These are phyloP conservation scores for Rattus norvegicus DNA, from an alignment of 2,113 vertebrate species.

Conservation along the genomic window DNA sequence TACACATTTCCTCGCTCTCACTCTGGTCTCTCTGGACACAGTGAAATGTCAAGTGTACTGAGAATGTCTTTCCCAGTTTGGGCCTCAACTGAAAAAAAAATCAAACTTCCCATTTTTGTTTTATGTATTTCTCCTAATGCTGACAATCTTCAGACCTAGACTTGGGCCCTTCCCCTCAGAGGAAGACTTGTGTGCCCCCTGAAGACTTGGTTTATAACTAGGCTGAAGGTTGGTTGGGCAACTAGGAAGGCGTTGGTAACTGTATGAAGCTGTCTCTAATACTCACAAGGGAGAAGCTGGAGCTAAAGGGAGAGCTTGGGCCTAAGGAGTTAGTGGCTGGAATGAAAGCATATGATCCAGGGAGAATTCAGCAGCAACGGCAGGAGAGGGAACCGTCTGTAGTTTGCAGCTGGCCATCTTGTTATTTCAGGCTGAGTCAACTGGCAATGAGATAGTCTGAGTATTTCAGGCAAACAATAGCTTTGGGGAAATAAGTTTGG, in stretches of 20 bases:
- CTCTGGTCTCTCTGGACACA: neutral
- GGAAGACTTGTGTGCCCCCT: neutral
- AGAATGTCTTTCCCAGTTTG: neutral
- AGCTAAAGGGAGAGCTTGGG: neutral
- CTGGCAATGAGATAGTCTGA: neutral
- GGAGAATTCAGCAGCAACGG: neutral
- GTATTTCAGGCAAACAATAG: neutral
- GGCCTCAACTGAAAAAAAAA: neutral
- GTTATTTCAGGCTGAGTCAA: neutral
- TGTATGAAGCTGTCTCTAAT: neutral
- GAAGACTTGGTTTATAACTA: neutral
- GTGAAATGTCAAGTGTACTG: neutral
- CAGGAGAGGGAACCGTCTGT: neutral
- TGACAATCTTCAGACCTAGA: neutral
- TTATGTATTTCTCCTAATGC: neutral
- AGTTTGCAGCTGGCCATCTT: neutral
- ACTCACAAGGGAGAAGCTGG: neutral
- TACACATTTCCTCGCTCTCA: neutral
- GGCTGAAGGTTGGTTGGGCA: neutral
- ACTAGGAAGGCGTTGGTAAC: neutral
- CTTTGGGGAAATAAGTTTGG: neutral
- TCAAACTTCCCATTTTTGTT: neutral
- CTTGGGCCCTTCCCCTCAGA: too few species aligned
- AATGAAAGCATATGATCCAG: accelerated
- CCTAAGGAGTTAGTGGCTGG: neutral